Percentiles rank a stretch among this genome's conserved stretches.
phyloP scores from a whole-genome alignment of 2,113 vertebrate species.

The Corydoras sp. region DNA sequence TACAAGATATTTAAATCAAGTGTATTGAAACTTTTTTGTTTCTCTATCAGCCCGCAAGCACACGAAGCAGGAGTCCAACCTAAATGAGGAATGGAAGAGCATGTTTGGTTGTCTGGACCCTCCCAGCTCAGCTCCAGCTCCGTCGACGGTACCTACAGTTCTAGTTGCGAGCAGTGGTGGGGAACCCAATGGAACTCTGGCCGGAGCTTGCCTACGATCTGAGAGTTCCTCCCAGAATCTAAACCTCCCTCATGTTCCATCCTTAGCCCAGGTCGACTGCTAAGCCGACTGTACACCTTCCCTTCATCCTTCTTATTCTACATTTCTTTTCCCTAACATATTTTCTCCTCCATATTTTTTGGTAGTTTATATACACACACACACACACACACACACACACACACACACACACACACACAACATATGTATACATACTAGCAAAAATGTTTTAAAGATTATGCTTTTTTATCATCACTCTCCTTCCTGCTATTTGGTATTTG shows the following conservation, averaged over 20 bases:
- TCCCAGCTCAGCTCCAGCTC: constrained; percentile 57
- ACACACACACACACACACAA: too few relatives aligned
- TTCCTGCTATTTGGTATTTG: too few relatives aligned
- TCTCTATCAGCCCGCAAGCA: constrained; percentile 80
- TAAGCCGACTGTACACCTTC: constrained; percentile 35
- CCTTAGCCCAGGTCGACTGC: constrained; percentile 71
- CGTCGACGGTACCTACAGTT: constrained; percentile 66
- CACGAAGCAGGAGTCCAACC: constrained; percentile 88
- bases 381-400: too few relatives aligned
- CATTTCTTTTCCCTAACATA: background rate
- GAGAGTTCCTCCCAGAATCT: constrained; percentile 69
- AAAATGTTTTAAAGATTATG: too few relatives aligned
- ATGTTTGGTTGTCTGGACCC: constrained; percentile 98
- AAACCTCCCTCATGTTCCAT: constrained; percentile 63
- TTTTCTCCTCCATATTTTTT: too few relatives aligned
- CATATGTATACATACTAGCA: too few relatives aligned
- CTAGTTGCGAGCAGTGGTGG: constrained; percentile 52
- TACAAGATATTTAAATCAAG: too few relatives aligned
- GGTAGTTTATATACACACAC: too few relatives aligned
- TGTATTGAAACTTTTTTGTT: too few relatives aligned
- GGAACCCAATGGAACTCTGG: constrained; percentile 63
- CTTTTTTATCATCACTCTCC: too few relatives aligned
- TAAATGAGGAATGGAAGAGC: constrained; percentile 98
- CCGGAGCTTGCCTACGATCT: constrained; percentile 66
- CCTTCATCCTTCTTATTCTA: background rate